A percentile compares a stretch with the other conserved stretches of the same genome.
These are phyloP conservation scores for Cyclopterus lumpus DNA, from an alignment of 2,797 vertebrate species.

Conservation along the genomic window DNA sequence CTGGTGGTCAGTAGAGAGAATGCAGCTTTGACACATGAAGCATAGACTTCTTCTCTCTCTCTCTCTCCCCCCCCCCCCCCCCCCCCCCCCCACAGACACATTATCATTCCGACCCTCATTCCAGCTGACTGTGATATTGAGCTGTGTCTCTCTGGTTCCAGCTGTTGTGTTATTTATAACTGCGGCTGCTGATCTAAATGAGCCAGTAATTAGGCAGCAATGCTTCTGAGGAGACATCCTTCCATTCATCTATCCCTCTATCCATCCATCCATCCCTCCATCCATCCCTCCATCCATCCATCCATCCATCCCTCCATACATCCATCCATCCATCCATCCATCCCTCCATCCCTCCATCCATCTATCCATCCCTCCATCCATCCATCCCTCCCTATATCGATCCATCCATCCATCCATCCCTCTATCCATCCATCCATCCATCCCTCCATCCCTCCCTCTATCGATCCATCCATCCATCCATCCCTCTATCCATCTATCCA, in stretches of 20 bases:
- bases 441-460: too few species aligned
- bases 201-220: constrained; percentile 82
- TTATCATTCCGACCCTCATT: constrained; percentile 70
- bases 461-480: too few species aligned
- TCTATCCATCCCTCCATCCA: too few species aligned
- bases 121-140: constrained; percentile 70
- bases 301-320: neutral
- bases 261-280: neutral
- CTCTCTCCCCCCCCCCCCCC: constrained; percentile 22
- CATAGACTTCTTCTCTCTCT: too few species aligned
- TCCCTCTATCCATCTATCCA: too few species aligned
- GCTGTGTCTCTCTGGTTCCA: constrained; percentile 74
- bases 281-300: neutral
- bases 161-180: constrained; percentile 85
- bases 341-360: too few species aligned
- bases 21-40: too few species aligned
- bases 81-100: constrained; percentile 56
- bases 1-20: too few species aligned
- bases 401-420: too few species aligned
- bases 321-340: too few species aligned
- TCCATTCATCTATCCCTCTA: constrained; percentile 44
- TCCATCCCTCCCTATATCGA: too few species aligned
- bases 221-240: constrained; percentile 74
- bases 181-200: constrained; percentile 76
- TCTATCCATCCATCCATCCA: too few species aligned